These are phyloP conservation scores for Ictidomys tridecemlineatus DNA, from an alignment of 2,113 vertebrate species.

Conservation along the genomic window DNA sequence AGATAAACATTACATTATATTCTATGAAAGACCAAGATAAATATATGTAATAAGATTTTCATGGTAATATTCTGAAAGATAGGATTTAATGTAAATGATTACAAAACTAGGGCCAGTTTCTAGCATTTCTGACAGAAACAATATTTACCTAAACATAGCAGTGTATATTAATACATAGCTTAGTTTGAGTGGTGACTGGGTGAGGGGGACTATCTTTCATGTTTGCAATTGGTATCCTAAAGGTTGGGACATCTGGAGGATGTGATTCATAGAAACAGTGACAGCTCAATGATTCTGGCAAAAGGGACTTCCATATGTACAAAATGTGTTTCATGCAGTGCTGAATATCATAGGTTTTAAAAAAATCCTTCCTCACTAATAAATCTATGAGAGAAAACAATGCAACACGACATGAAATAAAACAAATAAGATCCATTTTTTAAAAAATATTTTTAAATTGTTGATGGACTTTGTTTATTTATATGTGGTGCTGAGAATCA, in stretches of 20 bases:
- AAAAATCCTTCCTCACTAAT: neutral
- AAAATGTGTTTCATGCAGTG: neutral
- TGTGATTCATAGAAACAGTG: neutral
- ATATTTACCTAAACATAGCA: conserved; percentile 19
- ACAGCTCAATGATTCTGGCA: neutral
- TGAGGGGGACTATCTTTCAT: neutral
- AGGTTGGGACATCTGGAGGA: neutral
- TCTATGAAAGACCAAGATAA: conserved; percentile 45
- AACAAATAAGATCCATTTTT: neutral
- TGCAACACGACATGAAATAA: neutral
- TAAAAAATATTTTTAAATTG: no score
- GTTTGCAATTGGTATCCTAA: conserved; percentile 28
- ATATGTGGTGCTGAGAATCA: no score
- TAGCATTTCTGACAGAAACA: conserved; percentile 45
- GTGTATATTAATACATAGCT: neutral
- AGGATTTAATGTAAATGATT: conserved; percentile 53
- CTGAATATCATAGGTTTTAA: neutral
- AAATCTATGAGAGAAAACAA: conserved; percentile 32
- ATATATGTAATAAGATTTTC: conserved; percentile 66
- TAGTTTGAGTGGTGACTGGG: neutral
- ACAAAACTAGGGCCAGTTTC: conserved; percentile 38
- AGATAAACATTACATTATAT: conserved; percentile 54
- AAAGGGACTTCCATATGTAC: neutral
- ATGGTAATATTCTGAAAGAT: conserved; percentile 23
- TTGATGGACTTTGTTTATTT: no score